These are phyloP conservation scores for Sebastes minor DNA, from an alignment of 2,797 vertebrate genomes.

Conservation along the genomic window DNA sequence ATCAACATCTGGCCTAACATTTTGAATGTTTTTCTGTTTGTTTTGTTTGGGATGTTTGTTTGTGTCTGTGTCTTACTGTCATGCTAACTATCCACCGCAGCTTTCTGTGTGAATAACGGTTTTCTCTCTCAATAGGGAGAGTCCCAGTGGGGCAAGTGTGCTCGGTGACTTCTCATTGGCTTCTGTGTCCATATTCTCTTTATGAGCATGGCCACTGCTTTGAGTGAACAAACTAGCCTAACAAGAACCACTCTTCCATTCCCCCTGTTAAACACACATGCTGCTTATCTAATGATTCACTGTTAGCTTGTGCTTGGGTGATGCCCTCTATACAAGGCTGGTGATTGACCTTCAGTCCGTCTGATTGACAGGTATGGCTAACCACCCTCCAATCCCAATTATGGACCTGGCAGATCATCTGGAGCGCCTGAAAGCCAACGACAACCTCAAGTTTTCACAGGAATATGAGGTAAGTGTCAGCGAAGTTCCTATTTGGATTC, in stretches of 20 bases:
- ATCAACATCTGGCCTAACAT: conserved; percentile 84
- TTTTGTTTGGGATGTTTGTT: conserved; percentile 73
- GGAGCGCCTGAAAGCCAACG: conserved; percentile 97
- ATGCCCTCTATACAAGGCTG: conserved; percentile 44
- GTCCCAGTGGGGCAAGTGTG: conserved; percentile 82
- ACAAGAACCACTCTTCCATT: conserved; percentile 81
- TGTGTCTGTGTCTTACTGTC: conserved; percentile 70
- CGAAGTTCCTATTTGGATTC: neutral
- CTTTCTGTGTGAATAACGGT: conserved; percentile 84
- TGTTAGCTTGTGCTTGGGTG: conserved; percentile 65
- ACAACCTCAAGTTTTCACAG: conserved; percentile 99
- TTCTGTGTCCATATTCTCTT: conserved; percentile 86
- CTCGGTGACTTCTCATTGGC: conserved; percentile 90
- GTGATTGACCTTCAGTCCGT: conserved; percentile 45
- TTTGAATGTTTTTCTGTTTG: conserved; percentile 72
- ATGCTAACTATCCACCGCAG: conserved; percentile 85
- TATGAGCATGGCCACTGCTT: conserved; percentile 95
- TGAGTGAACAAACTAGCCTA: conserved; percentile 94
- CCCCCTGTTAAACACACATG: conserved; percentile 83
- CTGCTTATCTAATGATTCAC: conserved; percentile 86
- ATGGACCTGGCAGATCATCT: conserved; percentile 97
- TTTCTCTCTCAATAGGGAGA: conserved; percentile 88
- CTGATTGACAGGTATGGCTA: conserved; percentile 93
- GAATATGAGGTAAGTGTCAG: conserved; percentile 91
- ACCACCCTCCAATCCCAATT: conserved; percentile 95